Evolutionary conservation across 2,888 invertebrate species (phyloP).

Genomic region (Drosophila subsilvestris): DNA sequence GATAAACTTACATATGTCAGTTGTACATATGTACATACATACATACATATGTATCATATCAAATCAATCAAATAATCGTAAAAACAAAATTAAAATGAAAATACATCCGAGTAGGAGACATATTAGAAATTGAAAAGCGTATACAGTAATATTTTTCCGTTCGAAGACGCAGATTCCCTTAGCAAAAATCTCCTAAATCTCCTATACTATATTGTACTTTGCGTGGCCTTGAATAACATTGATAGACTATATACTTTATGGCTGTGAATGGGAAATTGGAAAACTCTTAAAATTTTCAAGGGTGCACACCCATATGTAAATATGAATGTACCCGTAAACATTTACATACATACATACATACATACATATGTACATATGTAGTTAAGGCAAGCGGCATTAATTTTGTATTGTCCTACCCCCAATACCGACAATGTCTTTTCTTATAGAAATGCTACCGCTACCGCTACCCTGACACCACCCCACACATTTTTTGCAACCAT

Average conservation of each 20-base stretch:
- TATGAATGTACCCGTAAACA: not conserved
- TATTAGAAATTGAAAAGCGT: no score
- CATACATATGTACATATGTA: not conserved
- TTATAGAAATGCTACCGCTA: constrained; percentile 9
- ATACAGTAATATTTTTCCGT: not conserved
- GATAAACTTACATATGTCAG: no score
- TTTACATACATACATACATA: not conserved
- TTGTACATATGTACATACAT: no score
- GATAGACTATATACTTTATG: not conserved
- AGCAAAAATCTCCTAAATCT: not conserved
- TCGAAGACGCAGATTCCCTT: not conserved
- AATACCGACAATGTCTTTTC: not conserved
- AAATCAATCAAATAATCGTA: no score
- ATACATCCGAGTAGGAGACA: no score
- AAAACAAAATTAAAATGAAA: no score
- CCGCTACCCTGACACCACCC: constrained; percentile 30
- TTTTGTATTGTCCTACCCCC: not conserved
- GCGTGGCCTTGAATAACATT: not conserved
- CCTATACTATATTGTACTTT: not conserved
- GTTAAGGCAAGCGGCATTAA: not conserved
- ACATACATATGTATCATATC: no score
- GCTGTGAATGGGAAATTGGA: not conserved
- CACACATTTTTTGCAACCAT: constrained; percentile 61
- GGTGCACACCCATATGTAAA: not conserved
- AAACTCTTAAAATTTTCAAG: not conserved